Conservation (phyloP, 64 coral and sea anemone genomes). For the Porites lutea region DNA sequence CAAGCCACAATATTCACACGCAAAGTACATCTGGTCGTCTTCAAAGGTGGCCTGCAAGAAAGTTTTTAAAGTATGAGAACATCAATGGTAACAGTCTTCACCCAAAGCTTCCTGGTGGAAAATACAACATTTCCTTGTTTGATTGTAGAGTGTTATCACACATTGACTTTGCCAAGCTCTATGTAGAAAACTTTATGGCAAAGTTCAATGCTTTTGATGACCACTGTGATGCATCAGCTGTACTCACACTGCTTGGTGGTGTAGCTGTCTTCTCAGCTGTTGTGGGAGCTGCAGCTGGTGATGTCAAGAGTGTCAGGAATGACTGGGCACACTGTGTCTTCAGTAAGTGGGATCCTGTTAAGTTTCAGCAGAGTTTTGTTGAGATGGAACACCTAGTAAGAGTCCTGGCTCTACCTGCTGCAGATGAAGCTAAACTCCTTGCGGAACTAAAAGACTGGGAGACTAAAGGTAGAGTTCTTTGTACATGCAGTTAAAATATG, state of each 20-base stretch:
- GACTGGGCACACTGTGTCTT: conserved; percentile 34
- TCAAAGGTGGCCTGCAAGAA: background rate
- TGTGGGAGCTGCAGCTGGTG: background rate
- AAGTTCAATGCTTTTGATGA: conserved; percentile 25
- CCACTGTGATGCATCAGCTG: conserved; percentile 5
- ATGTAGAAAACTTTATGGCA: conserved; percentile 16
- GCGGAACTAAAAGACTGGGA: conserved; percentile 20
- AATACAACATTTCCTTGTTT: background rate
- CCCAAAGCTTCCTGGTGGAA: background rate
- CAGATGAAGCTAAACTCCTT: conserved; percentile 11
- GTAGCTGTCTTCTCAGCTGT: background rate
- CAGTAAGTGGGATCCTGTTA: conserved; percentile 20
- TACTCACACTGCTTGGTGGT: background rate
- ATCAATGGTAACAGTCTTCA: conserved; percentile 17
- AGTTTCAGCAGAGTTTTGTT: background rate
- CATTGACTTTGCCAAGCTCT: conserved; percentile 57
- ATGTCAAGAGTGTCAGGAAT: background rate
- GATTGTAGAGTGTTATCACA: conserved; percentile 8
- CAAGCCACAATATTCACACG: conserved; percentile 30
- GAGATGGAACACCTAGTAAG: conserved; percentile 11
- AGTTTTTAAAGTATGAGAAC: conserved; percentile 28
- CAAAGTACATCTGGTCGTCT: background rate
- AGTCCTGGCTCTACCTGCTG: background rate
- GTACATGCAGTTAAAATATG: no score
- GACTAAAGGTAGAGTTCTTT: background rate